Percentiles rank a stretch among this genome's conserved stretches.
Evolutionary conservation across 2,888 invertebrate genomes (phyloP).

Genomic region (Cheilosia scutellata): DNA sequence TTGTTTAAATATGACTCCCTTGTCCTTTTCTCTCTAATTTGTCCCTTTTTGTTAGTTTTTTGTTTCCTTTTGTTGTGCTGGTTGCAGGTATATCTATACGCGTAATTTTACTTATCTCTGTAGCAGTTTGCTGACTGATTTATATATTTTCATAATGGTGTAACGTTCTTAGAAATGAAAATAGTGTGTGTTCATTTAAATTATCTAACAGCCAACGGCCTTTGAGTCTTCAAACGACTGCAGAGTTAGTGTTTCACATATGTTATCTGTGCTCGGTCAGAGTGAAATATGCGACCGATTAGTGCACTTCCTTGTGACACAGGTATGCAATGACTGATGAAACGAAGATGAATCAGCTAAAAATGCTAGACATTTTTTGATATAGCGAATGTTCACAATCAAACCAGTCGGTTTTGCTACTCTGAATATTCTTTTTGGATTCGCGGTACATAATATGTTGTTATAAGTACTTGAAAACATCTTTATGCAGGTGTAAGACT

Average conservation of each 20-base stretch:
- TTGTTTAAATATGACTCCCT: slow-evolving; percentile 52
- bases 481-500: too few relatives aligned
- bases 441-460: too few relatives aligned
- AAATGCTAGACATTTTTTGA: too few relatives aligned
- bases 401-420: too few relatives aligned
- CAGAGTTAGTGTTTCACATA: slow-evolving; percentile 22
- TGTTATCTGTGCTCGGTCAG: slow-evolving; percentile 43
- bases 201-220: slow-evolving; percentile 24
- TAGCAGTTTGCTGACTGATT: slow-evolving; percentile 57
- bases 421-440: too few relatives aligned
- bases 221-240: slow-evolving; percentile 23
- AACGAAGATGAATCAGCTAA: too few relatives aligned
- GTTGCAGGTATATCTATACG: slow-evolving; percentile 19
- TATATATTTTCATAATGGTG: slow-evolving; percentile 59
- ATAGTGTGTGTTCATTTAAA: slow-evolving; percentile 51
- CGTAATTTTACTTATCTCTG: slow-evolving; percentile 47
- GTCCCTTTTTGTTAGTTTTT: slow-evolving; percentile 24
- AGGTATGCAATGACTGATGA: too few relatives aligned
- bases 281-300: slow-evolving; percentile 31
- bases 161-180: slow-evolving; percentile 55
- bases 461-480: too few relatives aligned
- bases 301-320: background rate
- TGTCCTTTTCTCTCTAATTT: slow-evolving; percentile 34
- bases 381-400: too few relatives aligned
- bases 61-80: background rate